These are phyloP conservation scores for Tragopan temminckii DNA, from an alignment of 2,797 vertebrate species.

Conservation along the genomic window DNA sequence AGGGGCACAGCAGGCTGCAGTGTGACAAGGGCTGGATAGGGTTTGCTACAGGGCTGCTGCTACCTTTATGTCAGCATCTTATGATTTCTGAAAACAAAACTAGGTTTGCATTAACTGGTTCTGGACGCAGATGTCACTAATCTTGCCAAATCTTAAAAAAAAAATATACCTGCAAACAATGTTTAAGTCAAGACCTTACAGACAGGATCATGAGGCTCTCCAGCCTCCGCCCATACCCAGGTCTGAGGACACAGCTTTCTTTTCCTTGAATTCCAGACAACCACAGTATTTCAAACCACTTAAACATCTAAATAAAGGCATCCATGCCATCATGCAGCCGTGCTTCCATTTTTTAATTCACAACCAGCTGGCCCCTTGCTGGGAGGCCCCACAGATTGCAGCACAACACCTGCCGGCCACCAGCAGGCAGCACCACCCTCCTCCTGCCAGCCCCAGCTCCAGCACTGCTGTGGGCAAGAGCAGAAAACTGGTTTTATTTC, in stretches of 20 bases:
- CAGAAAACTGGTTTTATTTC: neutral
- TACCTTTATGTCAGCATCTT: neutral
- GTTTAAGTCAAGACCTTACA: neutral
- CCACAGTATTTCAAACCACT: neutral
- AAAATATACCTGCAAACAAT: fast-evolving
- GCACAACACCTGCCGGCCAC: too few species aligned
- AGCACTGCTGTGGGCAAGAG: neutral
- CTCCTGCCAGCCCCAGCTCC: neutral
- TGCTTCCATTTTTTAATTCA: neutral
- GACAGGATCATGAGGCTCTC: neutral
- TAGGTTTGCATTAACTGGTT: neutral
- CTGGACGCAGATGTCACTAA: neutral
- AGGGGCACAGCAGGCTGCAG: neutral
- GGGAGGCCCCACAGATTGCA: neutral
- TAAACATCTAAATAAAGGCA: fast-evolving
- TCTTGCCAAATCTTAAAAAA: neutral
- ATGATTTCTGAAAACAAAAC: neutral
- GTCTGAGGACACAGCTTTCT: neutral
- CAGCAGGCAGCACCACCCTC: neutral
- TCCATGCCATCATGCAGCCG: fast-evolving
- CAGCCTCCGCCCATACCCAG: neutral
- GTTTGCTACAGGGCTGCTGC: neutral
- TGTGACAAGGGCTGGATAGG: neutral
- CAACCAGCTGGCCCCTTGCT: neutral
- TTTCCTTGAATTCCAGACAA: neutral